These are phyloP conservation scores for Archivesica marissinica DNA, from an alignment of 1,140 invertebrate species.

Conservation along the genomic window DNA sequence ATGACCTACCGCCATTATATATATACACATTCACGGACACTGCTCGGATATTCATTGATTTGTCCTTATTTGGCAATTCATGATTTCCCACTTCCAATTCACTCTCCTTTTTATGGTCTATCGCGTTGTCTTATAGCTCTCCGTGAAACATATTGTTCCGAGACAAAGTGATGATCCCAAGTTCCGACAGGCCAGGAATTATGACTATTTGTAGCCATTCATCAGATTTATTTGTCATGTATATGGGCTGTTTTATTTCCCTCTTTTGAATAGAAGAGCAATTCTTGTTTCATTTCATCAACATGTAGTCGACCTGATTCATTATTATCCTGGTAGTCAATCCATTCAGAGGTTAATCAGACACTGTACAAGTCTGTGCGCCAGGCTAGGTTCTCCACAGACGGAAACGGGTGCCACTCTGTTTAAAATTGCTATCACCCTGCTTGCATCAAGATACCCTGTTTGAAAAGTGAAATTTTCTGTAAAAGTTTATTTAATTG, in stretches of 20 bases:
- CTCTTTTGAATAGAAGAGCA: neutral
- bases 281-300: no score
- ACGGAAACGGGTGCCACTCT: no score
- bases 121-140: neutral
- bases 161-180: neutral
- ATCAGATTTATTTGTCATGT: slow-evolving; percentile 4
- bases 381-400: no score
- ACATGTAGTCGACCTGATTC: no score
- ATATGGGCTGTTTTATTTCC: neutral
- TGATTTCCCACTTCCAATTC: slow-evolving; percentile 21
- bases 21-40: neutral
- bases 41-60: slow-evolving; percentile 1
- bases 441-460: no score
- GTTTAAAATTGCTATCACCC: no score
- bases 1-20: neutral
- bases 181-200: neutral
- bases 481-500: no score
- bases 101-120: neutral
- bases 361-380: no score
- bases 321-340: no score
- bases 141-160: neutral
- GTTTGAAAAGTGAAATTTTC: no score
- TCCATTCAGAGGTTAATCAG: no score
- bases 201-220: neutral
- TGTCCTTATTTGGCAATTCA: neutral